A percentile compares a stretch with the other conserved stretches of the same genome.
Conservation (phyloP, 2,888 invertebrate genomes). For the Polyploca ridens region DNA sequence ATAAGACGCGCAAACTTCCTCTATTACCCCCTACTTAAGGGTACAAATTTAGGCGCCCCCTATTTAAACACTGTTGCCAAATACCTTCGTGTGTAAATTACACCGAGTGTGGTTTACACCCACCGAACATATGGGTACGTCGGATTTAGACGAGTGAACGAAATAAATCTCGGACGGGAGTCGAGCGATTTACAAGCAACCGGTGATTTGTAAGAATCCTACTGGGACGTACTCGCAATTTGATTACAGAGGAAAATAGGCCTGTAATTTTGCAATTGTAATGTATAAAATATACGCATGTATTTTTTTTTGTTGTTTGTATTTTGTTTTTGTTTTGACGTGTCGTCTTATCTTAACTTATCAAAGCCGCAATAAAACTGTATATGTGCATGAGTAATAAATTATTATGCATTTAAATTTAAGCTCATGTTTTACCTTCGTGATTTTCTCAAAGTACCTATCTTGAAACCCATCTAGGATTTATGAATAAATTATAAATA, state of each 20-base stretch:
- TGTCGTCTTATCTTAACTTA: neutral
- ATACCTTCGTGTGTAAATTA: slow-evolving; percentile 72
- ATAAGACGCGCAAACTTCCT: slow-evolving; percentile 66
- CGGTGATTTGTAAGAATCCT: slow-evolving; percentile 75
- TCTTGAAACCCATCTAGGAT: neutral
- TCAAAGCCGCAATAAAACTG: neutral
- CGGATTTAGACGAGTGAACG: slow-evolving; percentile 45
- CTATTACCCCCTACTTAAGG: slow-evolving; percentile 70
- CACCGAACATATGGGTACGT: slow-evolving; percentile 42
- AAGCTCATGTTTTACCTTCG: slow-evolving; percentile 1
- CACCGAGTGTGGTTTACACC: slow-evolving; percentile 66
- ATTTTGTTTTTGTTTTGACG: neutral
- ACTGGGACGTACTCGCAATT: slow-evolving; percentile 59
- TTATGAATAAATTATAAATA: neutral
- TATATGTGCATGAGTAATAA: neutral
- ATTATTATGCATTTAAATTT: slow-evolving; percentile 2
- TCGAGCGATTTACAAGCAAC: slow-evolving; percentile 73
- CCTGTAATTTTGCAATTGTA: slow-evolving; percentile 58
- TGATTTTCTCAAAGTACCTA: neutral
- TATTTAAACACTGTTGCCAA: slow-evolving; percentile 71
- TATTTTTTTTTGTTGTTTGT: neutral
- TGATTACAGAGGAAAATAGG: slow-evolving; percentile 60
- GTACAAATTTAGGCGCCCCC: slow-evolving; percentile 67
- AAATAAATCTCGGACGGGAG: slow-evolving; percentile 70
- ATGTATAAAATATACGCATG: slow-evolving; percentile 33